phyloP scores from a whole-genome alignment of 2,113 vertebrate species.

The Ibidorhyncha struthersii region DNA sequence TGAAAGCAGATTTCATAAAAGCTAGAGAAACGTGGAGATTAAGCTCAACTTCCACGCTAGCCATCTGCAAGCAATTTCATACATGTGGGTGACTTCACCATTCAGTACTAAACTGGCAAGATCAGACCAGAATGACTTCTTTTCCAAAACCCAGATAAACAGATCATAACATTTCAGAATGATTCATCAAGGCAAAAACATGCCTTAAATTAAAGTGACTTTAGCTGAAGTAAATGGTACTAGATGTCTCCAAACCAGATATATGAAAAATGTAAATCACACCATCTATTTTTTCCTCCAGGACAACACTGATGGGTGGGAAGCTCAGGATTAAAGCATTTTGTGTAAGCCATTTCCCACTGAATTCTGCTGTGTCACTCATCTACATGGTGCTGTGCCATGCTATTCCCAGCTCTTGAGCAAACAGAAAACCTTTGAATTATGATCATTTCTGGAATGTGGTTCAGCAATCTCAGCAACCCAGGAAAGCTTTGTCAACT shows the following conservation, averaged over 20 bases:
- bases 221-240: not conserved
- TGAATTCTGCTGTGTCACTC: not conserved
- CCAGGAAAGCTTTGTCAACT: not conserved
- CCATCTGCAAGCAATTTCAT: constrained; percentile 50
- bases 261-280: not conserved
- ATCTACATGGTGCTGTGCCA: not conserved
- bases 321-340: not conserved
- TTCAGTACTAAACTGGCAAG: constrained; percentile 11
- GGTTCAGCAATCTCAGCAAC: not conserved
- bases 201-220: not conserved
- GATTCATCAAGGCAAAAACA: constrained; percentile 26
- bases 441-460: not conserved
- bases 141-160: constrained; percentile 36
- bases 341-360: not conserved
- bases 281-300: not conserved
- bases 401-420: not conserved
- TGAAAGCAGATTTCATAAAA: constrained; percentile 42
- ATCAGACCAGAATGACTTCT: not conserved
- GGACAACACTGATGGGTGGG: not conserved
- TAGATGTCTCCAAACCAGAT: not conserved
- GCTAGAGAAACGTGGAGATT: not conserved
- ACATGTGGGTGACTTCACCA: constrained; percentile 18
- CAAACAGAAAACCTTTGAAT: not conserved
- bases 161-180: constrained; percentile 31
- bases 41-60: not conserved